Base-by-base conservation (phyloP, 2,113 vertebrate genomes). In the Rhinichthys klamathensis region DNA sequence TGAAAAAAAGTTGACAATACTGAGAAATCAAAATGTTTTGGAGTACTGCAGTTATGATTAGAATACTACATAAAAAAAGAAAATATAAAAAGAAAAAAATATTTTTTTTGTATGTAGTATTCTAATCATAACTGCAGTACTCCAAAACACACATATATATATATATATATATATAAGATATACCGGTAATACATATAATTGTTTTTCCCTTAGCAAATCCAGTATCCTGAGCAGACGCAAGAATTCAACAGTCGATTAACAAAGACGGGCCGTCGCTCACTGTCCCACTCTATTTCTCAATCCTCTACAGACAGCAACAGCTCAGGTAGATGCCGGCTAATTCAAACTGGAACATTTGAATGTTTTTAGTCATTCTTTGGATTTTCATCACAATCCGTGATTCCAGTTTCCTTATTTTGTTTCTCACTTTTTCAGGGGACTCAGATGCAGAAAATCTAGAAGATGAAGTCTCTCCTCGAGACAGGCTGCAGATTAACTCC, bases 201-300 rank as follows among this genome's bases (percentile, higher is more conserved):
- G 81, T 30, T 63, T 18, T 35, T 86, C 73, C n/a, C 77, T 44
- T 77, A 92, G 88, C 95, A 97, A 95, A 97, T 97, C 91, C 97
- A 98, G 78, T 94, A 97, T 88, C 95, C 94, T 49, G 96, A 97
- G 89, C 96, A 97, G 82, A 96, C 96, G 86, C 95, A 96, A 81
- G 97, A 98, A 76, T 98, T 98, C 93, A 97, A 97, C 93, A 96
- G 97, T 85, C 97, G 94, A 74, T 94, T 95, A 0, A 95, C 92
- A 4, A 97, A 97, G 93, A 95, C 96, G 0, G 95, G 93, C 6
- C 95, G 93, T 51, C 96, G 95, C 25, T 96, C 97, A 0, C 91
- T 97, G 60, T 97, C 97, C 16, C 96, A 92, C 21, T 97, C 98
- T 85, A 95, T 96, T 92, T 98, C 97, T 0, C 96, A 96, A 89